These are phyloP conservation scores for Coranthus polyacanthus DNA, from an alignment of 2,797 vertebrate species.

Conservation along the genomic window DNA sequence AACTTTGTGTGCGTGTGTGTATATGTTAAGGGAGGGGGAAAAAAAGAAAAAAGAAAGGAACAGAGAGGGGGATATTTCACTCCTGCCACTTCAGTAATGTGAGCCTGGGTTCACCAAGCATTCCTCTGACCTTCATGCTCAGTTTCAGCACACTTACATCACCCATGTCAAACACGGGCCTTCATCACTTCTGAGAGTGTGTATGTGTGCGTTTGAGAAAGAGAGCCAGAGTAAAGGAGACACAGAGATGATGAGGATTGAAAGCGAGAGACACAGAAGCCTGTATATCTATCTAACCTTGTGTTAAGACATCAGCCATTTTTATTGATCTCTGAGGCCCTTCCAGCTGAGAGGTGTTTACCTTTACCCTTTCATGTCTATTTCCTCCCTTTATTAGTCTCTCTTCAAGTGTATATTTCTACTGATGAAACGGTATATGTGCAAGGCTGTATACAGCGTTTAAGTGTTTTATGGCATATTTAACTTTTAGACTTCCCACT, in stretches of 20 bases:
- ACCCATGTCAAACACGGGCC: conserved; percentile 58
- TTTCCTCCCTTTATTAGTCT: conserved; percentile 20
- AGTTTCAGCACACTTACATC: conserved; percentile 75
- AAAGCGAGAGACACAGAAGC: conserved; percentile 31
- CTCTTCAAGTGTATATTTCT: conserved; percentile 1
- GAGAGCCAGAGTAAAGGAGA: conserved; percentile 10
- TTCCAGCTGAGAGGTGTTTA: conserved; percentile 30
- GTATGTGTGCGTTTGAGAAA: conserved; percentile 18
- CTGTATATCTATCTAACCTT: conserved; percentile 42
- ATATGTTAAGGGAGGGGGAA: neutral
- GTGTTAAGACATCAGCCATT: conserved; percentile 45
- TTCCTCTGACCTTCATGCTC: conserved; percentile 75
- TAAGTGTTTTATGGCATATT: neutral
- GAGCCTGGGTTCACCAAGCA: conserved; percentile 52
- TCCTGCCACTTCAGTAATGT: conserved; percentile 64
- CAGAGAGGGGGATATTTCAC: conserved; percentile 45
- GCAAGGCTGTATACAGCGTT: conserved; percentile 1
- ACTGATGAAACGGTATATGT: neutral
- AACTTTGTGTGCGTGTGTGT: conserved; percentile 19
- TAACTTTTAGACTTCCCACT: neutral
- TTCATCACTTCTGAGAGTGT: conserved; percentile 52
- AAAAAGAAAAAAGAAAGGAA: conserved; percentile 6
- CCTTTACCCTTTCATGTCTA: conserved; percentile 1
- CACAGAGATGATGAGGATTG: conserved; percentile 28
- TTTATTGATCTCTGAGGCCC: conserved; percentile 46